Conservation (phyloP, 2,113 vertebrate genomes). For the Carassius gibelio region DNA sequence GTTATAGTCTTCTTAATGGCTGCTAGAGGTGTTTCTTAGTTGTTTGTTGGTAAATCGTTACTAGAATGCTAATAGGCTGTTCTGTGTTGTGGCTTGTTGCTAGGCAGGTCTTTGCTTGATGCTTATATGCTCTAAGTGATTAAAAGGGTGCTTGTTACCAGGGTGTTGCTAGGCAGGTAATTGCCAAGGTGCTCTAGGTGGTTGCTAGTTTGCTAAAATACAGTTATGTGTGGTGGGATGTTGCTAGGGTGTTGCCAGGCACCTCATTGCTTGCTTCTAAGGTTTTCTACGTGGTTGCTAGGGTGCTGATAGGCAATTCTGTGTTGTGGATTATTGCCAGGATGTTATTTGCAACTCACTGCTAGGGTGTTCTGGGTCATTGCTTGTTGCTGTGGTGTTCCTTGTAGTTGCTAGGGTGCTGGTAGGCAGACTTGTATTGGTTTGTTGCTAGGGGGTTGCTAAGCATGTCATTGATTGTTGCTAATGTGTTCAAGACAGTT, state of each 20-base stretch:
- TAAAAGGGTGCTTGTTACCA: no score
- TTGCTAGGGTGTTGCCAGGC: background rate
- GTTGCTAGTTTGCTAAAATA: background rate
- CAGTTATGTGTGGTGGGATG: background rate
- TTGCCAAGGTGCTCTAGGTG: background rate
- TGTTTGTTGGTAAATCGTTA: background rate
- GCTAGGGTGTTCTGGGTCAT: no score
- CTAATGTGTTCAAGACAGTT: no score
- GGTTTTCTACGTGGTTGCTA: no score
- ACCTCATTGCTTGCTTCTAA: no score
- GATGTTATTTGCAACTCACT: background rate
- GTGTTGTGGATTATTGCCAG: background rate
- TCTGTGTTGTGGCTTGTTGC: background rate
- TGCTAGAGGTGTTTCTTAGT: no score
- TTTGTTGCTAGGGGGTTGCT: no score
- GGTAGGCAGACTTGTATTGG: background rate
- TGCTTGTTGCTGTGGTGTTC: no score
- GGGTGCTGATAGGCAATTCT: no score
- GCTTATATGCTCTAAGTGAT: no score
- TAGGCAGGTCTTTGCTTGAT: background rate
- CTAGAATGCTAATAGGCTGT: background rate
- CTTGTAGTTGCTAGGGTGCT: background rate
- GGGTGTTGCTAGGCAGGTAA: background rate
- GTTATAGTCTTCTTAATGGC: no score
- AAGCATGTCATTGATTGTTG: no score